Base-by-base conservation (phyloP, 2,888 invertebrate species). In the Subacronicta megacephala region DNA sequence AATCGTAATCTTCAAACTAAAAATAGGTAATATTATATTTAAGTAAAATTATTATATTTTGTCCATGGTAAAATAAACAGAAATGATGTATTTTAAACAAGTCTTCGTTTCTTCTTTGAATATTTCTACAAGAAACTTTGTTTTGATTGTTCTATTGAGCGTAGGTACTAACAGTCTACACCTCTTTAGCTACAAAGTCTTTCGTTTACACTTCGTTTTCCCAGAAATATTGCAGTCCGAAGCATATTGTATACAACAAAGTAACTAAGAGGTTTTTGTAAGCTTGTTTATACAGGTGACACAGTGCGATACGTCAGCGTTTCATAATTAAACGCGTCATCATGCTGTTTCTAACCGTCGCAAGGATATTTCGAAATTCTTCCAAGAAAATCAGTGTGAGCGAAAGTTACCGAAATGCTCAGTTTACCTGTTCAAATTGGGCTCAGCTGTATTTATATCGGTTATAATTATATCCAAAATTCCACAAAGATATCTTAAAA, bases 221-320 rank as follows among this genome's bases (percentile, higher is more conserved):
- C 13, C 15, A 62, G 62, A 74, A 62, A 33, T 29, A 16, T 7
- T 40, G 18, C 37, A 29, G 12, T 46, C 18, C 26, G 20, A n/a
- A 29, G 12, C 36, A 15, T 20, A 35, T 35, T 15, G 16, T 44
- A 45, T 36, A 44, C 29, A 49, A 59, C 52, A 57, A 52, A 41
- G 52, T 57, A 46, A 53, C 41, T 41, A 53, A 62, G 54, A 58
- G 42, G 47, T 44, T 51, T 38, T 62, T 65, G 37, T 45, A 61
- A 49, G 53, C 52, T 60, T 75, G 65, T 78, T 77, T 65, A 35
- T 29, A 41, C 77, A 77, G 74, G 68, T 77, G 78, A 75, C 42
- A 58, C 16, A 38, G 17, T 38, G n/a, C 13, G 15, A 29, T 49
- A 69, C 70, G 75, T 77, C 71, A 71, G 33, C 44, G 45, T 73